Conservation (phyloP, 2,113 vertebrate species). For the Ictalurus furcatus region DNA sequence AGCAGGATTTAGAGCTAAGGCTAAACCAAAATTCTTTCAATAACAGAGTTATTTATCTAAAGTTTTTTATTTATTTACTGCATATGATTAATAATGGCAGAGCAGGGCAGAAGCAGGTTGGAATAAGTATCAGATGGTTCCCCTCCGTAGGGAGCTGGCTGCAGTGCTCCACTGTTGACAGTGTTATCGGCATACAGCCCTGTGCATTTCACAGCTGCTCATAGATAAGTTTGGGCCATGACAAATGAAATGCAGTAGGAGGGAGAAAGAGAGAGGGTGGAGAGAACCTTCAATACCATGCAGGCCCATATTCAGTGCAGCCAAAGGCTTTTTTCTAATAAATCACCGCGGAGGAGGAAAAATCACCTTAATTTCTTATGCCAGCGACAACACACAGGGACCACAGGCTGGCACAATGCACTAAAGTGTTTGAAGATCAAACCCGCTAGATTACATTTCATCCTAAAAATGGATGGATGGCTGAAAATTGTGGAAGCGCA, state of each 20-base stretch:
- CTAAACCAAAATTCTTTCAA: conserved; percentile 2
- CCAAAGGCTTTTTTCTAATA: conserved; percentile 47
- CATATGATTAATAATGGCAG: conserved; percentile 47
- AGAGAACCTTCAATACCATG: conserved; percentile 18
- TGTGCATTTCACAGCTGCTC: conserved; percentile 46
- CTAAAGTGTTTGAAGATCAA: conserved; percentile 51
- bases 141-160: conserved; percentile 54
- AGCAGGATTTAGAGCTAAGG: background rate
- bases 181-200: conserved; percentile 63
- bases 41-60: conserved; percentile 17
- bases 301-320: conserved; percentile 33
- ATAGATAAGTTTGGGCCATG: conserved; percentile 58
- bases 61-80: conserved; percentile 16
- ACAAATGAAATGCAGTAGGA: conserved; percentile 63
- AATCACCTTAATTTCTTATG: conserved; percentile 46
- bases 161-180: conserved; percentile 58
- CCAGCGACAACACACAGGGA: conserved; percentile 41
- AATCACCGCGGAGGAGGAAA: conserved; percentile 42
- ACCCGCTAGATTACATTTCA: conserved; percentile 39
- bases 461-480: conserved; percentile 33
- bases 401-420: conserved; percentile 38
- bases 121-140: conserved; percentile 60
- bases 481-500: conserved; percentile 6
- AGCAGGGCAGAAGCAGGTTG: conserved; percentile 50
- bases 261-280: conserved; percentile 40